Base-by-base conservation (phyloP, 2,888 invertebrate genomes). In the Hoplodrina blanda region DNA sequence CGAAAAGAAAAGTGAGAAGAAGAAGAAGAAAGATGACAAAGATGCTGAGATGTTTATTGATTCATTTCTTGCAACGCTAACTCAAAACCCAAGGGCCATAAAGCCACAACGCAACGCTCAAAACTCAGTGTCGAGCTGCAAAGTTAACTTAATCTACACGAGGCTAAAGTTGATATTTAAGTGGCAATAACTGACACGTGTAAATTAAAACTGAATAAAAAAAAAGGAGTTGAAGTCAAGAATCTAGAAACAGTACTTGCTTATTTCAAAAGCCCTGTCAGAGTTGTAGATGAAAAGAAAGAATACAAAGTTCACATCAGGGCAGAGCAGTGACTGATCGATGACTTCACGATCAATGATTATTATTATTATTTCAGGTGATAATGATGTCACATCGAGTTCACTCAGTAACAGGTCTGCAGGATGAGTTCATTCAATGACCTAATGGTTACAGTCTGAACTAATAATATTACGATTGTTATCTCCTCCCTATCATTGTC, bases 331-430 rank as follows among this genome's bases (percentile, higher is more conserved):
- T 25, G 19, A 30, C 15, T 41, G 8, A 37, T 4, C 30, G 57
- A 66, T 66, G 70, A 69, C 11, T 50, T 54, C 61, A 71, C 4
- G 11, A 46, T 41, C 17, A 59, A 17, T 33, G 30, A 44, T 44
- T 46, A 46, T 46, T 46, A 41, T 41, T 30, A 41, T 37, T 1
- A 25, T 25, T n/a, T 41, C 49, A 11, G 41, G 54, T 54, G 60
- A 41, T 37, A 49, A n/a, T 67, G 75, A 76, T 46, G 55, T 73
- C 67, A 73, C 33, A n/a, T 37, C 19, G 4, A 30, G 25, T 50
- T 30, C 44, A 50, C 37, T 8, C 33, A 10, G 56, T 44, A 56
- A 37, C 20, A 46, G 19, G 37, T 13, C 20, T 44, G 15, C 50
- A 2, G 7, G 37, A 19, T 60, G 57, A 75, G 68, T 67, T 75